Base-by-base conservation (phyloP, 2,888 invertebrate species). In the Folsomia candida region DNA sequence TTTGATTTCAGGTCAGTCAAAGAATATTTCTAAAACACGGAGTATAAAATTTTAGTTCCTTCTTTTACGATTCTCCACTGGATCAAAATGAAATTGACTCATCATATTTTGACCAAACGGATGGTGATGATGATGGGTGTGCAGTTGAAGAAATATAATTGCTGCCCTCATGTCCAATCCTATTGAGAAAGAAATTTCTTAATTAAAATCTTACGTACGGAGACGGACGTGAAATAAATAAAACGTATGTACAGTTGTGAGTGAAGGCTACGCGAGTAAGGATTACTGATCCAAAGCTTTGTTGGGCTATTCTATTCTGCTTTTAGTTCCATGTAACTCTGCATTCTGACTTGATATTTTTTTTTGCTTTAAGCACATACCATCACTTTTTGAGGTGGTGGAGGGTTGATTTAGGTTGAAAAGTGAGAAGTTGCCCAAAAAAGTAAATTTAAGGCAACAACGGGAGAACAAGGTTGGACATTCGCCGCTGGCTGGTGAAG, bases 171-270 rank as follows among this genome's bases (percentile, higher is more conserved):
- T 67, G 66, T 70, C 70, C 65, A 65, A 4, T 61, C 62, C 65
- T 51, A 70, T 70, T 69, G 64, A 62, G 60, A 70, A 67, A 70
- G 58, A 66, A 66, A 66, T 70, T 70, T 70, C 70, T 70, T 70
- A 70, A 70, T 70, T 70, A 70, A 70, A 70, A 59, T 29, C 60
- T 59, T 22, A 61, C 9, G 25, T 25, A 9, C 54, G 54, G 47
- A 6, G 37, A 65, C n/a, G 28, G 24, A 27, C 4, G 6, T 6
- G 54, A n/a, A 22, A 22, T 54, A 54, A 54, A 37, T 37, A 37
- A 62, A 24, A 57, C 9, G 29, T 14, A 24, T 60, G 54, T 57
- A 20, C 26, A 25, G 57, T 25, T 57, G 63, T 57, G 67, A 65
- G n/a, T n/a, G n/a, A n/a, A n/a, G n/a, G n/a, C n/a, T n/a, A n/a